Evolutionary conservation across 2,113 vertebrate genomes (phyloP), one percentile per base, ranked within the genome.

Genomic region (Dipodomys stephensi): DNA sequence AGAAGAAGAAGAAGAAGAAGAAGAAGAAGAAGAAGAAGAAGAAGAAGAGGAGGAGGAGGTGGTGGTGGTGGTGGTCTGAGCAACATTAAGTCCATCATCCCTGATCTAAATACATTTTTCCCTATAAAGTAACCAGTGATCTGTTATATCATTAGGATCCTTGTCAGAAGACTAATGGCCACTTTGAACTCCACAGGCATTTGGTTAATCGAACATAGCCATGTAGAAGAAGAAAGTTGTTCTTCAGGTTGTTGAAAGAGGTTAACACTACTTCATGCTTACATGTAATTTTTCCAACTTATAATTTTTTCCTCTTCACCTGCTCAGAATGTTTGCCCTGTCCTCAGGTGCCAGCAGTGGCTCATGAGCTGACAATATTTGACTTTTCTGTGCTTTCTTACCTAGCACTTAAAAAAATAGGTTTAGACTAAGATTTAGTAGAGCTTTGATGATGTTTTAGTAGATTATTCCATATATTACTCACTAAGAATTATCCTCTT

Each of bases 311-410:
- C 19, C 28, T 91, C 85, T 79, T 4, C 12, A 77, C 7, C 18
- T 6, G 18, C 5, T 46, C 3, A 53, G 27, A 95, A 69, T 67
- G 68, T 73, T n/a, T 49, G 6, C 46, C 19, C 2, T 65, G 22
- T 81, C 27, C 53, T 46, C 44, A 49, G 64, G 2, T 49, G 67
- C 86, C 12, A 46, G 67, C 2, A 91, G 53, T 67, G n/a, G 8
- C 7, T 82, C 8, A 7, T 7, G 12, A 3, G 44, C 22, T 92
- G 23, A 76, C 20, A 71, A 6, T 23, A 84, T 22, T 80, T 96
- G 68, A 76, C 1, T 30, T 82, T 27, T 87, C 30, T 92, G 2
- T 27, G 16, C 83, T 79, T 94, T 92, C 18, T 68, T 97, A 28
- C n/a, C 35, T 60, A 72, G 3, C 11, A 1, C 15, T 82, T 88